Evolutionary conservation across 2,888 invertebrate genomes (phyloP), one percentile per base, ranked within the genome.

Genomic region (Drosophila stalkeri): DNA sequence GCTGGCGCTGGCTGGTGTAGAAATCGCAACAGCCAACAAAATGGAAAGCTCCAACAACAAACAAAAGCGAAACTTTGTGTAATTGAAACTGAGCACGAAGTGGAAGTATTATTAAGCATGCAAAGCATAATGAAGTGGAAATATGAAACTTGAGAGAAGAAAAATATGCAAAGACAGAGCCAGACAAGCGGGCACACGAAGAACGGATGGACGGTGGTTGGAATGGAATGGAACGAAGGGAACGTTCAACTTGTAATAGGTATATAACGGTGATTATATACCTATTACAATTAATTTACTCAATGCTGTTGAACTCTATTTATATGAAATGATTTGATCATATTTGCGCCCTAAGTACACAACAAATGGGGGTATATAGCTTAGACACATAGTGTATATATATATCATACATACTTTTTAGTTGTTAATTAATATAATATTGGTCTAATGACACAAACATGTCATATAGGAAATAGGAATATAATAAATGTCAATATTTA

Each of bases 71-170:
- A 90, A 83, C 89, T 89, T 82, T 74, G 81, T 80, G 81, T 80
- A 90, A 90, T 90, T 82, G 81, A 82, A 87, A 86, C 87, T 80
- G 71, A 86, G 82, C 80, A 90, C 84, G 82, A 84, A 82, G 90
- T 81, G 89, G 89, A 90, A 89, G 90, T 78, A 83, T 85, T 81
- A 89, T 86, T 86, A 86, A 89, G 86, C 90, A 90, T 83, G 88
- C 90, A 88, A 84, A 87, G 90, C 86, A 86, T 81, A 90, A 90
- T 86, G 78, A 86, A 82, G 73, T 86, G 81, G 90, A 86, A 90
- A 86, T 86, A 88, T 86, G 89, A 86, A 76, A 77, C 86, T 79
- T 70, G 75, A 64, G 74, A 66, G 73, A 60, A 76, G 73, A 60
- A 75, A 71, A 80, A 84, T 54, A 71, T 46, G 52, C 46, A 63